Conservation (phyloP, 2,888 invertebrate genomes). For the Limnephilus marmoratus region DNA sequence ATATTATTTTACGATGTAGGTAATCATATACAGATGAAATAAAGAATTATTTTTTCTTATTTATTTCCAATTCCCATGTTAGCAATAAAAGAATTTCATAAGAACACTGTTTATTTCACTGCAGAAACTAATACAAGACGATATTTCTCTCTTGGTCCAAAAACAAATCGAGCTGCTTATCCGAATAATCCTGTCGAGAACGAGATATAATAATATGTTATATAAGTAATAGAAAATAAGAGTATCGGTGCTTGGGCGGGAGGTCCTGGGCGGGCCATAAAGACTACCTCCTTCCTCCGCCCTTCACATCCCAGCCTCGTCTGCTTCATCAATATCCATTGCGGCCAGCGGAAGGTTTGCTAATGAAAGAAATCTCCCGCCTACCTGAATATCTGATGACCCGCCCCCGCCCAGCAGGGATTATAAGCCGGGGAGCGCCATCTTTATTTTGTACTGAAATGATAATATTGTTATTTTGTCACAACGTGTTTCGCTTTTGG, state of each 20-base stretch:
- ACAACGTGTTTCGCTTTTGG: not conserved
- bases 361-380: constrained; percentile 62
- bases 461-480: not conserved
- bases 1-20: not conserved
- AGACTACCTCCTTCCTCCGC: constrained; percentile 27
- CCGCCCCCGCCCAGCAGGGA: not conserved
- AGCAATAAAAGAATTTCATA: not conserved
- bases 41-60: not conserved
- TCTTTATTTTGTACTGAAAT: not conserved
- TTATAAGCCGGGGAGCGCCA: not conserved
- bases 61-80: not conserved
- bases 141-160: not conserved
- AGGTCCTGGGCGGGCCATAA: constrained; percentile 35
- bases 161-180: not conserved
- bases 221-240: constrained; percentile 2
- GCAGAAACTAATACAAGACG: not conserved
- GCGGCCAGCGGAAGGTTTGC: constrained; percentile 52
- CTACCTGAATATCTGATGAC: constrained; percentile 61
- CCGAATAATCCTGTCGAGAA: not conserved
- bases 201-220: not conserved
- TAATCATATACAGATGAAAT: not conserved
- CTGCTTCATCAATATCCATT: constrained; percentile 63
- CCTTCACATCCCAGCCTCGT: constrained; percentile 56
- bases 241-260: not conserved
- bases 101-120: not conserved